Base-by-base conservation (phyloP, 1,140 invertebrate genomes). In the Oreohelix idahoensis region DNA sequence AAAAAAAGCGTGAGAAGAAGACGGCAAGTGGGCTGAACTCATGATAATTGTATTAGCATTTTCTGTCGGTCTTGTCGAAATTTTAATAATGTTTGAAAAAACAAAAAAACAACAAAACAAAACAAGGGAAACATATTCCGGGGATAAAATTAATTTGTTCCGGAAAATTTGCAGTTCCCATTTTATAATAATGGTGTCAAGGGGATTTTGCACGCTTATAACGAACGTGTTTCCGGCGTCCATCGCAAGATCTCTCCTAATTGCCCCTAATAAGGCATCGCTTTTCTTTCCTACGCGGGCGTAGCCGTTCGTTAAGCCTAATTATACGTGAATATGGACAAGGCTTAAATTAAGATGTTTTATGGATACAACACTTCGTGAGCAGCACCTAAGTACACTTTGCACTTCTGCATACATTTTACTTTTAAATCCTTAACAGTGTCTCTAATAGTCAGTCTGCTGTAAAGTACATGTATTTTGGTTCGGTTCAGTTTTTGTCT, bases 71-170 rank as follows among this genome's bases (percentile, higher is more conserved):
- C 4, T 20, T 58, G 8, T 5, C 5, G 10, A 23, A 58, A 58
- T 49, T 49, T 49, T 49, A 49, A 49, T 49, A 49, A 49, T 49
- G 17, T 49, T n/a, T n/a, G n/a, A n/a, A n/a, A n/a, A n/a, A n/a
- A n/a, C n/a, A n/a, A n/a, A n/a, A n/a, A 8, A 45, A 45, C 15
- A 5, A 45, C 42, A 15, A 15, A 45, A 45, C 8, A 58, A 58
- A 58, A 11, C 1, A 17, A 13, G 29, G 26, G 17, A 66, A 66
- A 13, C n/a, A 66, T 32, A 32, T 66, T 66, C 63, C 11, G 29
- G n/a, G 63, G 29, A 66, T 66, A 66, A 66, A 66, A 66, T 66
- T 66, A 66, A 66, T 66, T 66, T 66, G 63, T 66, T 66, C 63
- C 63, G 63, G 63, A 66, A 66, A 66, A 66, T 66, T 66, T 66